Conservation (phyloP, 2,113 vertebrate species). For the Laticauda laticaudata region DNA sequence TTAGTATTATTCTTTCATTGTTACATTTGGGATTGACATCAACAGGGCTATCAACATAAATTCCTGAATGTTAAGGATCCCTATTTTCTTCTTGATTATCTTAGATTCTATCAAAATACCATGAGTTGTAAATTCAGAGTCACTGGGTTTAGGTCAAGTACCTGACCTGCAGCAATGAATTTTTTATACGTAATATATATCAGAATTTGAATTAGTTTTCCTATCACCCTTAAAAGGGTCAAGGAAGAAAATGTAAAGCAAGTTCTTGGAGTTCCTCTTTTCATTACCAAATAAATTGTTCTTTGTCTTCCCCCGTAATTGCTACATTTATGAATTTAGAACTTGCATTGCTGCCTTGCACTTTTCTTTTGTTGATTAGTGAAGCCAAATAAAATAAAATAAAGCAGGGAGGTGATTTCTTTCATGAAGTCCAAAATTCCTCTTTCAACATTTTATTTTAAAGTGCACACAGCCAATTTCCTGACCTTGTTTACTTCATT, state of each 20-base stretch:
- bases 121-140: neutral
- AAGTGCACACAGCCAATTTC: neutral
- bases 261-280: neutral
- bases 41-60: neutral
- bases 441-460: neutral
- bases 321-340: neutral
- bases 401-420: neutral
- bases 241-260: neutral
- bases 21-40: neutral
- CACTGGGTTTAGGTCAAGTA: neutral
- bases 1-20: neutral
- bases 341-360: neutral
- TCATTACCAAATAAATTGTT: neutral
- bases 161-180: neutral
- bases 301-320: neutral
- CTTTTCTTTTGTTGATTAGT: neutral
- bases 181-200: neutral
- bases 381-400: neutral
- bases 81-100: neutral
- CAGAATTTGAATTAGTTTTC: neutral
- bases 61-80: neutral
- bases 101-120: neutral
- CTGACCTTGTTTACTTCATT: constrained; percentile 45
- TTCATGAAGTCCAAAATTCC: neutral
- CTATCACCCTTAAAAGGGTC: neutral